Evolutionary conservation across 2,797 vertebrate genomes (phyloP).

Genomic region (Acrossocheilus wenchowensis): DNA sequence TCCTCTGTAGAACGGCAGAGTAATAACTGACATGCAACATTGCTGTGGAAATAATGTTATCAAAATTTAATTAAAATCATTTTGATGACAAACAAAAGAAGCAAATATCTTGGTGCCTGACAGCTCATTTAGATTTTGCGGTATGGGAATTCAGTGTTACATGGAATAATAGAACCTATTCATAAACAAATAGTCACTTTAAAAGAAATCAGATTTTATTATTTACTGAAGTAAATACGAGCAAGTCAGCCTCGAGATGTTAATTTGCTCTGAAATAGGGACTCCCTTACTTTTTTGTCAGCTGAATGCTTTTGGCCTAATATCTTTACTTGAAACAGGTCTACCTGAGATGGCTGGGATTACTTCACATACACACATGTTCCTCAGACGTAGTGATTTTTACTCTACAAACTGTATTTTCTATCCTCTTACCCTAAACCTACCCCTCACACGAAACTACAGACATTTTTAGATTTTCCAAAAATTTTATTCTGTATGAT

Average conservation of each 20-base stretch:
- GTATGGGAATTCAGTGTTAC: background rate
- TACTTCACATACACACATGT: background rate
- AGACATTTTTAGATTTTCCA: too few species aligned
- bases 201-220: background rate
- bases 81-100: slow-evolving; percentile 34
- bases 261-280: background rate
- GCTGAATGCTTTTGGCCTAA: background rate
- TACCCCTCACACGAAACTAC: too few species aligned
- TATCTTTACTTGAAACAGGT: background rate
- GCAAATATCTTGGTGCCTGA: slow-evolving; percentile 41
- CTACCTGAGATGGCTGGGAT: background rate
- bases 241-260: background rate
- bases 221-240: background rate
- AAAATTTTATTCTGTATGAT: too few species aligned
- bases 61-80: slow-evolving; percentile 60
- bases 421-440: background rate
- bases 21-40: slow-evolving; percentile 43
- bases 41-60: slow-evolving; percentile 46
- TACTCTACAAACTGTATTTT: background rate
- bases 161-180: background rate
- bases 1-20: slow-evolving; percentile 44
- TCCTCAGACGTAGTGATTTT: background rate
- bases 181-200: background rate
- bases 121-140: slow-evolving; percentile 35
- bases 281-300: background rate